These are phyloP conservation scores for Hylaea fasciaria DNA, from an alignment of 2,888 invertebrate genomes.

Conservation along the genomic window DNA sequence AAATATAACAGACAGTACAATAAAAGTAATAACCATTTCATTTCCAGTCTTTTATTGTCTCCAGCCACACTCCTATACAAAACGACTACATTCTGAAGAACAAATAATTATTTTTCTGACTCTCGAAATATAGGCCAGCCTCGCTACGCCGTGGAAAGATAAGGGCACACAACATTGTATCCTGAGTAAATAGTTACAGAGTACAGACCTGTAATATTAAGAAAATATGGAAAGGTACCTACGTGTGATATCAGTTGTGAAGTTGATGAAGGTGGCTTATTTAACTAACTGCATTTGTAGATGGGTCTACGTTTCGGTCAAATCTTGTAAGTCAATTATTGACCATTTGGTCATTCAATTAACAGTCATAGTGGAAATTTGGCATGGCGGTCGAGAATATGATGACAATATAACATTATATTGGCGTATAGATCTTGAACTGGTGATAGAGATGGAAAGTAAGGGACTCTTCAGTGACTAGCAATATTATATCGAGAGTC, in stretches of 20 bases:
- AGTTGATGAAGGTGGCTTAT: too few species aligned
- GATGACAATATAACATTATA: too few species aligned
- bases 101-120: slow-evolving; percentile 23
- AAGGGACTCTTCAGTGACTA: too few species aligned
- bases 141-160: slow-evolving; percentile 16
- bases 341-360: too few species aligned
- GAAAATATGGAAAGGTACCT: slow-evolving; percentile 54
- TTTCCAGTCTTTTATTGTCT: background rate
- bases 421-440: too few species aligned
- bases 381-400: too few species aligned
- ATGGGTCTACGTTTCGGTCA: too few species aligned
- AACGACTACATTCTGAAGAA: slow-evolving; percentile 19
- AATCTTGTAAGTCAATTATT: too few species aligned
- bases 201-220: slow-evolving; percentile 50
- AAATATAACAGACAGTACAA: background rate
- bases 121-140: slow-evolving; percentile 10
- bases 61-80: slow-evolving; percentile 2
- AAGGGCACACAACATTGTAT: slow-evolving; percentile 43
- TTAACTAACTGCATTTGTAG: too few species aligned
- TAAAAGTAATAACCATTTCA: background rate
- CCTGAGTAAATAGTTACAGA: slow-evolving; percentile 60
- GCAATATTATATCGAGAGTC: too few species aligned
- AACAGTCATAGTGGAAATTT: too few species aligned
- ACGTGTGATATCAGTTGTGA: slow-evolving; percentile 56
- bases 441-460: too few species aligned